phyloP scores from a whole-genome alignment of 2,113 vertebrate genomes.

The Lycaon pictus region DNA sequence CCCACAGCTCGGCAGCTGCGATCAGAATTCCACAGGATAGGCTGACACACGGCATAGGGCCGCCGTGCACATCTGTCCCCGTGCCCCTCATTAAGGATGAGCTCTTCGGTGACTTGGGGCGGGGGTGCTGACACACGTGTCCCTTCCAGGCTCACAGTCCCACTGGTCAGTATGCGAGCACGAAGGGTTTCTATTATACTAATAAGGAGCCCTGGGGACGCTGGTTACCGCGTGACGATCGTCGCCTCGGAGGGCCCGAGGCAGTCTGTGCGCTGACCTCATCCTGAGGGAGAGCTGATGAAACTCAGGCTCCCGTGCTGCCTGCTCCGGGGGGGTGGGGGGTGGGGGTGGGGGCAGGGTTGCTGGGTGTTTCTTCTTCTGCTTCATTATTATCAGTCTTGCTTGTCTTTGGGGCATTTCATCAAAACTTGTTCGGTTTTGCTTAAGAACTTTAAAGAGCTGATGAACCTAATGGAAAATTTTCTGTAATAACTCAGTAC shows the following conservation, averaged over 20 bases:
- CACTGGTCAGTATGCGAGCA: conserved; percentile 57
- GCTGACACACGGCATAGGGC: background rate
- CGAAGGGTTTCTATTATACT: conserved; percentile 85
- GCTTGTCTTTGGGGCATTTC: conserved; percentile 85
- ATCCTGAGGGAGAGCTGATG: conserved; percentile 87
- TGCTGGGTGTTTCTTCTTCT: conserved; percentile 68
- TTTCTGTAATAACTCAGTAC: background rate
- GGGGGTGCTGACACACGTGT: background rate
- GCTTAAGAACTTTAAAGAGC: conserved; percentile 78
- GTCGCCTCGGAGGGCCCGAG: conserved; percentile 79
- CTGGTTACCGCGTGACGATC: conserved; percentile 83
- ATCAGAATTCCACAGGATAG: conserved; percentile 43
- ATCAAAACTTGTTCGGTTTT: conserved; percentile 85
- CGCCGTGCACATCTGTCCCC: background rate
- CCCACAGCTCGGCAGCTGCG: background rate
- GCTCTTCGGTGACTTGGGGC: background rate
- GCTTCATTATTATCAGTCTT: conserved; percentile 76
- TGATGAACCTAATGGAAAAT: conserved; percentile 73
- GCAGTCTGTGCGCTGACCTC: conserved; percentile 72
- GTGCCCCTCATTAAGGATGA: conserved; percentile 1
- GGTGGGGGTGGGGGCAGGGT: conserved; percentile 63
- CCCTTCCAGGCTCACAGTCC: background rate
- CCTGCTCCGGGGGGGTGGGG: conserved; percentile 60
- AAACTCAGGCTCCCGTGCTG: conserved; percentile 85
- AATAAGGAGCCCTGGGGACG: conserved; percentile 84